A percentile compares a stretch with the other conserved stretches of the same genome.
These are phyloP conservation scores for Poeciliopsis retropinna DNA, from an alignment of 2,113 vertebrate species.

Conservation along the genomic window DNA sequence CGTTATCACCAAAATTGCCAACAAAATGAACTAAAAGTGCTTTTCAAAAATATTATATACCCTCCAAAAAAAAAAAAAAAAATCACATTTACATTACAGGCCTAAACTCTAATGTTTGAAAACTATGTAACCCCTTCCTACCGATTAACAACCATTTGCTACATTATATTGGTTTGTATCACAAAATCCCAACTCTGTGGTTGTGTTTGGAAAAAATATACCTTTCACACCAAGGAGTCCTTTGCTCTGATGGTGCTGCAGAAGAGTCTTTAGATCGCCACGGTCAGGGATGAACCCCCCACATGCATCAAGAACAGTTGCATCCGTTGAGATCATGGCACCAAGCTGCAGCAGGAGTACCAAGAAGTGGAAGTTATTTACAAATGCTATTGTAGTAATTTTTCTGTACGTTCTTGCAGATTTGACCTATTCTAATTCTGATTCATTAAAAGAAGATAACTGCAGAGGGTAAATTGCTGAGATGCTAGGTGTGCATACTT, in stretches of 20 bases:
- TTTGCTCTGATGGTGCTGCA: constrained; percentile 71
- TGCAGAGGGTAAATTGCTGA: neutral
- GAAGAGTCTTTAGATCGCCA: constrained; percentile 72
- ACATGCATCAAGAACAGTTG: constrained; percentile 73
- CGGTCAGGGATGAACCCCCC: constrained; percentile 71
- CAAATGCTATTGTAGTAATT: neutral
- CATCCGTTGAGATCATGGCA: constrained; percentile 72
- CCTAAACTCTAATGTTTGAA: no score
- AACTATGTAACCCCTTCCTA: no score
- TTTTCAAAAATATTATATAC: no score
- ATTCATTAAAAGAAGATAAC: no score
- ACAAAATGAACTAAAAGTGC: neutral
- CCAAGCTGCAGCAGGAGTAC: constrained; percentile 65
- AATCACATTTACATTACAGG: no score
- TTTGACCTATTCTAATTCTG: no score
- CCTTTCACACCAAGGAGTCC: constrained; percentile 68
- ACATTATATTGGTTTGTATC: neutral
- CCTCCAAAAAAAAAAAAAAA: no score
- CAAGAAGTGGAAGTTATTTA: neutral
- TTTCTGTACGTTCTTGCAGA: no score
- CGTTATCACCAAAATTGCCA: neutral
- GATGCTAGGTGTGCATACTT: constrained; percentile 45
- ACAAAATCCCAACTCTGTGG: neutral
- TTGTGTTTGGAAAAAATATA: constrained; percentile 25
- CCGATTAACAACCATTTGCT: no score